Percentiles rank a stretch among this genome's conserved stretches.
Evolutionary conservation across 1,140 invertebrate species (phyloP).

Genomic region (Dendroctonus ponderosae): DNA sequence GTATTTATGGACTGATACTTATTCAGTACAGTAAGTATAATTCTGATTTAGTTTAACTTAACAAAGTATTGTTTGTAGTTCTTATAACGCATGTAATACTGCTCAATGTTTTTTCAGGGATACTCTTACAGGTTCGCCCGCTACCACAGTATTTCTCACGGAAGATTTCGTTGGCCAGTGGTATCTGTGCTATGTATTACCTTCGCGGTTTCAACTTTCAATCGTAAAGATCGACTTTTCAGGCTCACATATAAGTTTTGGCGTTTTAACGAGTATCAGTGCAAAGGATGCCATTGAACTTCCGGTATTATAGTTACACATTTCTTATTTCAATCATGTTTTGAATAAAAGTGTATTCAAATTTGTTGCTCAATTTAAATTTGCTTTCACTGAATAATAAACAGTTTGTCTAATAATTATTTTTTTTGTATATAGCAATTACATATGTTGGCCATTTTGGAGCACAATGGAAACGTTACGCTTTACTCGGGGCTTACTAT

Average conservation of each 20-base stretch:
- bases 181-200: conserved; percentile 80
- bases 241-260: conserved; percentile 71
- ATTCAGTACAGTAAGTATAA: conserved; percentile 35
- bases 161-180: conserved; percentile 79
- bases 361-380: too few relatives aligned
- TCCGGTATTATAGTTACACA: conserved; percentile 53
- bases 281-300: conserved; percentile 83
- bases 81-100: too few relatives aligned
- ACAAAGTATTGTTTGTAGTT: too few relatives aligned
- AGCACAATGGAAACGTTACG: conserved; percentile 74
- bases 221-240: conserved; percentile 75
- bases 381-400: too few relatives aligned
- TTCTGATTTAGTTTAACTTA: neutral
- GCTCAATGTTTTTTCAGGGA: conserved; percentile 48
- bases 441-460: conserved; percentile 80
- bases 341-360: too few relatives aligned
- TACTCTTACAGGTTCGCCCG: conserved; percentile 53
- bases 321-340: too few relatives aligned
- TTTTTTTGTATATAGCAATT: conserved; percentile 55
- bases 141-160: conserved; percentile 77
- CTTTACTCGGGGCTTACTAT: conserved; percentile 78
- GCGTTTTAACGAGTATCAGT: conserved; percentile 65
- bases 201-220: conserved; percentile 64
- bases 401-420: neutral
- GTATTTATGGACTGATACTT: conserved; percentile 81